These are phyloP conservation scores for Oenanthe oenanthe DNA, from an alignment of 2,113 vertebrate genomes.

Conservation along the genomic window DNA sequence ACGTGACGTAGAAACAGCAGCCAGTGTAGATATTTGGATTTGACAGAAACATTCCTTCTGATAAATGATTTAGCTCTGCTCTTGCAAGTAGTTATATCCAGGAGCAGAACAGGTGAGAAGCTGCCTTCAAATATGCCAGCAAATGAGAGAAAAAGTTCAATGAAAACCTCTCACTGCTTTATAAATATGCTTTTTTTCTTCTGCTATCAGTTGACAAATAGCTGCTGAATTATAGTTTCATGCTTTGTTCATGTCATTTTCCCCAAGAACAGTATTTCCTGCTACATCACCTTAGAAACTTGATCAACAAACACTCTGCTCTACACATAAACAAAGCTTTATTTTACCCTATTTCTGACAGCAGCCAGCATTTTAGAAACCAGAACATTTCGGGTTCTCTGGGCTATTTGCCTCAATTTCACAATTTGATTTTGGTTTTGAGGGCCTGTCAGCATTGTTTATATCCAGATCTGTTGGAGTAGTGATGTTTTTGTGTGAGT, in stretches of 20 bases:
- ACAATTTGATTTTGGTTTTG: constrained; percentile 33
- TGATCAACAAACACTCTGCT: constrained; percentile 60
- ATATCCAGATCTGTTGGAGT: not conserved
- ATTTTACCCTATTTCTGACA: constrained; percentile 49
- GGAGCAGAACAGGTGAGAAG: constrained; percentile 7
- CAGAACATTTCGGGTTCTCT: not conserved
- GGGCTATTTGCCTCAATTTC: constrained; percentile 39
- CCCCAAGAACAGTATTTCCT: constrained; percentile 47
- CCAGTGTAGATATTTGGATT: constrained; percentile 1
- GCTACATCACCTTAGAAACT: constrained; percentile 68
- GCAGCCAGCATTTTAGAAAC: constrained; percentile 18
- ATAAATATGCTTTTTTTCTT: not conserved
- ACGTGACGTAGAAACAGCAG: not conserved
- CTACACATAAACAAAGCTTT: constrained; percentile 41
- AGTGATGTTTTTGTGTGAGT: not conserved
- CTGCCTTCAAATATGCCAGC: not conserved
- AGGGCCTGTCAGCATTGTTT: constrained; percentile 45
- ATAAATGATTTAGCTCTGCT: constrained; percentile 8
- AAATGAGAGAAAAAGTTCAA: constrained; percentile 2
- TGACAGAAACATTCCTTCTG: not conserved
- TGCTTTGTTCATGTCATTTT: constrained; percentile 42
- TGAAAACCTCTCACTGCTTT: not conserved
- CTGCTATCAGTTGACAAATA: constrained; percentile 12
- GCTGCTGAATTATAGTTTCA: constrained; percentile 38
- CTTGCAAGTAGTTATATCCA: not conserved